Percentiles rank a stretch among this genome's conserved stretches.
These are phyloP conservation scores for Colaptes auratus DNA, from an alignment of 2,113 vertebrate genomes.

Conservation along the genomic window DNA sequence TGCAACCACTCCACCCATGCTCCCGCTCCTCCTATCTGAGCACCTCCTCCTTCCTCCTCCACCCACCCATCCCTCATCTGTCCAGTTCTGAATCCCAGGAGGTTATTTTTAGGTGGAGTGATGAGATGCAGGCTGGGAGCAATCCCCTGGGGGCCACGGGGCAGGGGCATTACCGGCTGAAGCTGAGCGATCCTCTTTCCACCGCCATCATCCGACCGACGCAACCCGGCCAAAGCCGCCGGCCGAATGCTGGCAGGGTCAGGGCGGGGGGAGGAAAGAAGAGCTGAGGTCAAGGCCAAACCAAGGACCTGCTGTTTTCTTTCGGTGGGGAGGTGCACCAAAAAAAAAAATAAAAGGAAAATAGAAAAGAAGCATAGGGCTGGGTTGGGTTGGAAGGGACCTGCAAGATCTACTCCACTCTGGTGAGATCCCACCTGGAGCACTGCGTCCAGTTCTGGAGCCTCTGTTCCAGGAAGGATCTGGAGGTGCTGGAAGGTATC, in stretches of 20 bases:
- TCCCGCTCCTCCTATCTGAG: background rate
- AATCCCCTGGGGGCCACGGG: background rate
- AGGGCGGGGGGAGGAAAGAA: background rate
- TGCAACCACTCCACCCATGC: fast-evolving
- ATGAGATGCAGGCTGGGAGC: too few relatives aligned
- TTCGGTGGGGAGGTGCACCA: too few relatives aligned
- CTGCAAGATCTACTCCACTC: too few relatives aligned
- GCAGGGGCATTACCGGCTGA: conserved; percentile 26
- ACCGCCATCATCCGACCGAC: background rate
- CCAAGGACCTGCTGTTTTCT: too few relatives aligned
- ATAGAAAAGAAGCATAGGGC: too few relatives aligned
- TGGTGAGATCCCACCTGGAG: too few relatives aligned
- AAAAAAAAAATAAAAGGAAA: too few relatives aligned
- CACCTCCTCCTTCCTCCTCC: background rate
- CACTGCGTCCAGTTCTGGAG: too few relatives aligned
- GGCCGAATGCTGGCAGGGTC: background rate
- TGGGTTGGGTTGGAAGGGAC: too few relatives aligned
- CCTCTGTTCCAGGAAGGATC: too few relatives aligned
- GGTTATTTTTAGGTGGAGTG: conserved; percentile 20
- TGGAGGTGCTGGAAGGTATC: too few relatives aligned
- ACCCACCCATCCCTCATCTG: background rate
- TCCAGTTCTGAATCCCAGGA: background rate
- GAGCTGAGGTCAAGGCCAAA: conserved; percentile 8
- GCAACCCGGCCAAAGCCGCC: background rate
- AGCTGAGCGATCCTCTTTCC: conserved; percentile 25